Base-by-base conservation (phyloP, 2,888 invertebrate species). In the Xestia rhomboidea region DNA sequence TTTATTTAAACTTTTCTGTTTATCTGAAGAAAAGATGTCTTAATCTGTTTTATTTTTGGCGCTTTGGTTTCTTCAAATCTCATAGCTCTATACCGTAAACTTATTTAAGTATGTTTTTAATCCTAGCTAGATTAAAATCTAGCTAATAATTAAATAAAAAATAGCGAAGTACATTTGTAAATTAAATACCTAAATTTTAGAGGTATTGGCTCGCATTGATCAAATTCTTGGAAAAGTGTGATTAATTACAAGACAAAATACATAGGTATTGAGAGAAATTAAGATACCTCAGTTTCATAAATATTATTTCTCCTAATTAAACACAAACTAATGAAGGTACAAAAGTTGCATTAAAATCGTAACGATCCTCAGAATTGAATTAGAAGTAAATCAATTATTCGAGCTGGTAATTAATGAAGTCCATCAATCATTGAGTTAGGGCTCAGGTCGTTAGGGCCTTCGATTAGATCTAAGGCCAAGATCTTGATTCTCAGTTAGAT, bases 301-400 rank as follows among this genome's bases (percentile, higher is more conserved):
- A 1, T 30, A 34, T 24, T 38, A 38, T n/a, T n/a, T 15, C n/a
- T 38, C 24, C 2, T 69, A 63, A 75, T 74, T 75, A 41, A 38
- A 57, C 11, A 27, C 11, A 24, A 13, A 38, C 6, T 82, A 79
- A 82, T 75, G n/a, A 73, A 71, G 27, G 27, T 1, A 41, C 64
- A 69, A 77, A 82, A 79, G 46, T 73, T n/a, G 74, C 15, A 83
- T 80, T 81, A 64, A 87, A 80, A 76, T 73, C 62, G 68, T 86
- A 82, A 67, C 66, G 69, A 77, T 66, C 67, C 70, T 76, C 74
- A 73, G 80, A 85, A 85, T 83, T 80, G 49, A 91, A 89, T 91
- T 87, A 88, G 89, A 89, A 81, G 80, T 82, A 88, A 91, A 92
- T 92, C 92, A 93, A 93, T 93, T 90, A 90, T 82, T 81, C 46